Percentiles rank a stretch among this genome's conserved stretches.
Conservation (phyloP, 1,140 invertebrate species). For the Heliconius melpomene region DNA sequence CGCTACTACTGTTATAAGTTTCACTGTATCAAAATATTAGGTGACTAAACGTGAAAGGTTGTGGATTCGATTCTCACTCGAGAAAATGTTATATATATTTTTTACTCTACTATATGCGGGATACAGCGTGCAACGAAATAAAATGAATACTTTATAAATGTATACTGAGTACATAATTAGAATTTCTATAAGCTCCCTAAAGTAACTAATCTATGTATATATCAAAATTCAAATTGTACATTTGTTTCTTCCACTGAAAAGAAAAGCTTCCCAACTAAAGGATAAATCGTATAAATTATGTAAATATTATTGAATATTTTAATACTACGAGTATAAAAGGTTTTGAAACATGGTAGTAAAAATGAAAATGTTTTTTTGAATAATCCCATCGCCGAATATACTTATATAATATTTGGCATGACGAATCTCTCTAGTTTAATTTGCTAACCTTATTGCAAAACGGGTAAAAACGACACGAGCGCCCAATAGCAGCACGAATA, state of each 20-base stretch:
- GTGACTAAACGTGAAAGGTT: background rate
- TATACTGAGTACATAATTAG: too few relatives aligned
- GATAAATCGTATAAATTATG: constrained; percentile 12
- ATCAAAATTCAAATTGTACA: constrained; percentile 34
- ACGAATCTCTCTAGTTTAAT: constrained; percentile 1
- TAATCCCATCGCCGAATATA: background rate
- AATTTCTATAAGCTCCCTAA: background rate
- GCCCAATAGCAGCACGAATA: constrained; percentile 12
- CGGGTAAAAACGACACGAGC: constrained; percentile 3
- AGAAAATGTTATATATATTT: too few relatives aligned
- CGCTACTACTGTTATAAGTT: constrained; percentile 42
- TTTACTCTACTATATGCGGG: too few relatives aligned
- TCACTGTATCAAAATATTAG: background rate
- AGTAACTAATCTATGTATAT: constrained; percentile 43
- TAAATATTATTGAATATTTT: constrained; percentile 15
- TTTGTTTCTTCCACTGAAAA: constrained; percentile 2
- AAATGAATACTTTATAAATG: too few relatives aligned
- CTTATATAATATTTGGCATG: constrained; percentile 6
- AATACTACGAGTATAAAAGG: background rate
- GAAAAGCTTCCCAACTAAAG: constrained; percentile 9
- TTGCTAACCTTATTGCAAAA: constrained; percentile 12
- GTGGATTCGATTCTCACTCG: too few relatives aligned
- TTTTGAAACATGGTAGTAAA: background rate
- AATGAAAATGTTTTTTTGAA: constrained; percentile 5
- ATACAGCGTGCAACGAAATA: too few relatives aligned